These are phyloP conservation scores for Morone saxatilis DNA, from an alignment of 2,113 vertebrate genomes.

Conservation along the genomic window DNA sequence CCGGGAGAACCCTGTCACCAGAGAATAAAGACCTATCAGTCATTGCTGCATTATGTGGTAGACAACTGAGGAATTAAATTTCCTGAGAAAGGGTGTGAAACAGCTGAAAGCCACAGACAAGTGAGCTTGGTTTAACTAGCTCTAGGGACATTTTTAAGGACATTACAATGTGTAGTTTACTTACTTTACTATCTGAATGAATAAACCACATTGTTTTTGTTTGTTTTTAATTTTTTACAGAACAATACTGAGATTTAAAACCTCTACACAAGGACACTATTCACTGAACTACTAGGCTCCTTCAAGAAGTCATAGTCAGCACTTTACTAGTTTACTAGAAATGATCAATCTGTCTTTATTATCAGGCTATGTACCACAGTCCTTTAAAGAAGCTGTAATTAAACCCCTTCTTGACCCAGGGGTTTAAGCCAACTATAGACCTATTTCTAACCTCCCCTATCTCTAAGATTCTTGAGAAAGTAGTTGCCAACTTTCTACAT, in stretches of 20 bases:
- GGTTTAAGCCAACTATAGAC: no score
- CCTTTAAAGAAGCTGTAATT: no score
- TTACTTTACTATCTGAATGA: not conserved
- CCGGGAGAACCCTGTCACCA: constrained; percentile 92
- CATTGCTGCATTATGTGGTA: not conserved
- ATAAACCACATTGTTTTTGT: not conserved
- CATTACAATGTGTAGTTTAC: not conserved
- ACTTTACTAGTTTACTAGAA: no score
- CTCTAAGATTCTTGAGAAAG: no score
- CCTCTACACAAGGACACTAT: not conserved
- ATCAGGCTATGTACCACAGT: no score
- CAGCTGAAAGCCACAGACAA: not conserved
- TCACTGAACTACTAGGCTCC: not conserved
- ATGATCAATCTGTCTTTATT: no score
- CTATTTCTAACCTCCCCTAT: no score
- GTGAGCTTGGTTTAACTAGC: not conserved
- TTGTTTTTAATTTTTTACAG: not conserved
- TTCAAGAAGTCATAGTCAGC: no score
- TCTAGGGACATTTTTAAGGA: not conserved
- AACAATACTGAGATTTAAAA: not conserved
- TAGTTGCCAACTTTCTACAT: no score
- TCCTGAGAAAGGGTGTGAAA: not conserved
- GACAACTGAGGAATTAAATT: not conserved
- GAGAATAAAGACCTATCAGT: constrained; percentile 36
- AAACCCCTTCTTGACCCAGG: no score